Base-by-base conservation (phyloP, 30 jellyfish, hydroid and myxozoan species). In the Morbakka virulenta region DNA sequence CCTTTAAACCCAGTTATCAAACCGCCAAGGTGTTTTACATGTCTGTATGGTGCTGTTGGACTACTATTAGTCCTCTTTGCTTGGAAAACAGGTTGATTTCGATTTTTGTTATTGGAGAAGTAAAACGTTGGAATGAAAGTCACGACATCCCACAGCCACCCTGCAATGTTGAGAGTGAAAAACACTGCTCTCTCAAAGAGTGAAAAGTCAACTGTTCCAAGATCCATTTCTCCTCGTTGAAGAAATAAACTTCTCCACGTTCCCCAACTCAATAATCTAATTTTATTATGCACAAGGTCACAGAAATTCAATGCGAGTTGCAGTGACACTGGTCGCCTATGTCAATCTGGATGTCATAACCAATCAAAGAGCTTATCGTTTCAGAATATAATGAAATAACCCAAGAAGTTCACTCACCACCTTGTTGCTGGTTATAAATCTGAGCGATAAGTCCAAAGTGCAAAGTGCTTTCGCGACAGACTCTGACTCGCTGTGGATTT, bases 131-230 rank as follows among this genome's bases (percentile, higher is more conserved):
- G 98, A 50, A 79, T 28, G 57, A 91, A 91, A 41, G 96, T 74
- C 29, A 91, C 81, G n/a, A 85, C 90, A 73, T 91, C 80, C 98
- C 98, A 91, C 48, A 91, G 68, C 98, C 98, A 91, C 14, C 98
- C 98, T 24, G 94, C 95, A 23, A 91, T 80, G 72, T 84, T 82
- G n/a, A 81, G 67, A 17, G 98, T 74, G 68, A 77, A 69, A 14
- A 82, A 80, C 17, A 82, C 31, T 31, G 91, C 89, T 23, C 50
- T 74, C 2, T 85, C 91, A 20, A 75, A 32, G 20, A 86, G 74
- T 6, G 94, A 32, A 77, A 63, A 70, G 51, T 81, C 85, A 57
- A 69, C 80, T 68, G 41, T 81, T 36, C 73, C 51, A 76, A 67
- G 0, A 70, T 81, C 85, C 93, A 81, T 81, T 6, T 14, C 29